Evolutionary conservation across 2,797 vertebrate species (phyloP).

Genomic region (Hylomyscus alleni): DNA sequence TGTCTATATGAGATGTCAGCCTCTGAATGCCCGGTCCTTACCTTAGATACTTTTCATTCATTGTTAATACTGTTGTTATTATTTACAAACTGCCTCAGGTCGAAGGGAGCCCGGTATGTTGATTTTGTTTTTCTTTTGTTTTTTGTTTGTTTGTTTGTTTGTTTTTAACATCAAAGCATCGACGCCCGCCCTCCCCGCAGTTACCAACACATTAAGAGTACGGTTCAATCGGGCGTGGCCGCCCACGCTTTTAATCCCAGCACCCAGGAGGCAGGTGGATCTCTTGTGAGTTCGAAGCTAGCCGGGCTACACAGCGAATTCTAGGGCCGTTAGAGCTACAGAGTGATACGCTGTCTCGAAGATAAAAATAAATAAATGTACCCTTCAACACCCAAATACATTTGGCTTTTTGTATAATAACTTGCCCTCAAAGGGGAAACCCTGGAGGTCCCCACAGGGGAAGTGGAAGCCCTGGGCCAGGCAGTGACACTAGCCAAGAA

Average conservation of each 20-base stretch:
- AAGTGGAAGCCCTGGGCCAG: slow-evolving; percentile 26
- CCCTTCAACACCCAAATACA: slow-evolving; percentile 53
- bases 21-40: not conserved
- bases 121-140: not conserved
- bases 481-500: slow-evolving; percentile 27
- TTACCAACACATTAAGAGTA: not conserved
- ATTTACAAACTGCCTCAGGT: not conserved
- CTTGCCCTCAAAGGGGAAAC: slow-evolving; percentile 67
- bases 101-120: not conserved
- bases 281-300: not conserved
- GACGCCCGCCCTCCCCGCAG: not conserved
- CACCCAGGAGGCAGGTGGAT: not conserved
- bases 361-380: slow-evolving; percentile 13
- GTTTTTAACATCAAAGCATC: slow-evolving; percentile 44
- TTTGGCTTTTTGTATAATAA: slow-evolving; percentile 55
- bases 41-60: not conserved
- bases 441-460: slow-evolving; percentile 63
- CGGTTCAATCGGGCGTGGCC: not conserved
- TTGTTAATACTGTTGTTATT: not conserved
- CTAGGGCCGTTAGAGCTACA: not conserved
- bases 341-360: not conserved
- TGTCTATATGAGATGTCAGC: not conserved
- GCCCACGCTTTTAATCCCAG: not conserved
- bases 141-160: not conserved
- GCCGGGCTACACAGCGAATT: not conserved